Evolutionary conservation across 2,888 invertebrate genomes (phyloP).

Genomic region (Sympetrum striolatum): DNA sequence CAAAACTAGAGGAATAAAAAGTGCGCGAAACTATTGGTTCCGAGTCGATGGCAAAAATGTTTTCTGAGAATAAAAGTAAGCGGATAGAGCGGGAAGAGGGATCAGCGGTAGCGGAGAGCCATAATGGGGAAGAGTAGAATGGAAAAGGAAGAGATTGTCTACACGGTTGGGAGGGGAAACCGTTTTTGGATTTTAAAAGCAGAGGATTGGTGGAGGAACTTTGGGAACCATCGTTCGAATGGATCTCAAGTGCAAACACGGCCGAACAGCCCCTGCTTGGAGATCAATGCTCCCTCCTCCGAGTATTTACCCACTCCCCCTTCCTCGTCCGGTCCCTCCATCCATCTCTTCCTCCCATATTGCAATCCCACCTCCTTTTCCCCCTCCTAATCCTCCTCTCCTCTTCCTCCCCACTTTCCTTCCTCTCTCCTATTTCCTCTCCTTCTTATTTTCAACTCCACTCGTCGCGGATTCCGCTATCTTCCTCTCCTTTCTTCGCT

Average conservation of each 20-base stretch:
- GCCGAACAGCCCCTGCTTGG: constrained; percentile 14
- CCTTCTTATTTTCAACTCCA: background rate
- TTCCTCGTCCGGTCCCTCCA: background rate
- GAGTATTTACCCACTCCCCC: background rate
- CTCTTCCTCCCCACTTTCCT: too few species aligned
- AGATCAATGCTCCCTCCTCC: constrained; percentile 3
- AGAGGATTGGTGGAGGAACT: constrained; percentile 27
- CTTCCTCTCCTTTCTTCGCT: background rate
- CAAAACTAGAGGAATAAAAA: background rate
- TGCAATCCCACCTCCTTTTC: background rate
- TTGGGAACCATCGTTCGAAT: constrained; percentile 37
- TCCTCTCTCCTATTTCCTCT: too few species aligned
- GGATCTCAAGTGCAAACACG: constrained; percentile 44
- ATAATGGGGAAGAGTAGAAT: background rate
- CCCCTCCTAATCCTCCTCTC: background rate
- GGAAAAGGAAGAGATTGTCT: background rate
- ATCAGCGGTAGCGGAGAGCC: background rate
- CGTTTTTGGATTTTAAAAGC: constrained; percentile 39
- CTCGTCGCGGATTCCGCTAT: background rate
- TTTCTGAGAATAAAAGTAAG: background rate
- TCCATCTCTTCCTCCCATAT: background rate
- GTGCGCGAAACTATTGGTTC: background rate
- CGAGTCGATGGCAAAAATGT: background rate
- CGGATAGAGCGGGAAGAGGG: background rate
- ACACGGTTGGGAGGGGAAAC: background rate